phyloP scores from a whole-genome alignment of 2,797 vertebrate species.

The Percopsis omiscomaycus region DNA sequence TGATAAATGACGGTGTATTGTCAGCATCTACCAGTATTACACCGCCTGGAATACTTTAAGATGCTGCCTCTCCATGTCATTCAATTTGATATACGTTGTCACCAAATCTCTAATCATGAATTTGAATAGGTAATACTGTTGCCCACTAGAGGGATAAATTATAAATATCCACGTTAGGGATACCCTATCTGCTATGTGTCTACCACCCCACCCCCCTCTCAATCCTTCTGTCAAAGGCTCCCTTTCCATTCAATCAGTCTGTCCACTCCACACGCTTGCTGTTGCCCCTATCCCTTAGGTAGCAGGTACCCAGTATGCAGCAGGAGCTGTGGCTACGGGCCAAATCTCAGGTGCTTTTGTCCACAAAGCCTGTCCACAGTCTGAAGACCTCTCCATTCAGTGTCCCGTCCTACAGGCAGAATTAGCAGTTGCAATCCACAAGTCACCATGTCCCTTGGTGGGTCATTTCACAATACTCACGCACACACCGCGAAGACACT shows the following conservation, averaged over 20 bases:
- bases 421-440: constrained; percentile 8
- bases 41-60: no score
- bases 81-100: neutral
- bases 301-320: constrained; percentile 60
- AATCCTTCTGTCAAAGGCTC: constrained; percentile 11
- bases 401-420: constrained; percentile 6
- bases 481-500: constrained; percentile 23
- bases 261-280: constrained; percentile 36
- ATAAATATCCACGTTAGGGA: constrained; percentile 53
- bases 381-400: constrained; percentile 41
- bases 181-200: constrained; percentile 34
- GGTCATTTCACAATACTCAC: constrained; percentile 9
- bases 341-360: constrained; percentile 51
- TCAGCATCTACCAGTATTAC: no score
- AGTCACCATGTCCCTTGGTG: constrained; percentile 34
- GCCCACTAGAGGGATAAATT: constrained; percentile 46
- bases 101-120: constrained; percentile 17
- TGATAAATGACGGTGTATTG: no score
- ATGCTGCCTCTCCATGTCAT: no score
- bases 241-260: constrained; percentile 47
- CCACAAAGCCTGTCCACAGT: constrained; percentile 37
- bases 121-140: constrained; percentile 25
- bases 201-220: constrained; percentile 24
- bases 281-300: neutral
- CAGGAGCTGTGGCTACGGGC: constrained; percentile 57